Conservation (phyloP, 2,888 invertebrate genomes). For the Pilophorus perplexus region DNA sequence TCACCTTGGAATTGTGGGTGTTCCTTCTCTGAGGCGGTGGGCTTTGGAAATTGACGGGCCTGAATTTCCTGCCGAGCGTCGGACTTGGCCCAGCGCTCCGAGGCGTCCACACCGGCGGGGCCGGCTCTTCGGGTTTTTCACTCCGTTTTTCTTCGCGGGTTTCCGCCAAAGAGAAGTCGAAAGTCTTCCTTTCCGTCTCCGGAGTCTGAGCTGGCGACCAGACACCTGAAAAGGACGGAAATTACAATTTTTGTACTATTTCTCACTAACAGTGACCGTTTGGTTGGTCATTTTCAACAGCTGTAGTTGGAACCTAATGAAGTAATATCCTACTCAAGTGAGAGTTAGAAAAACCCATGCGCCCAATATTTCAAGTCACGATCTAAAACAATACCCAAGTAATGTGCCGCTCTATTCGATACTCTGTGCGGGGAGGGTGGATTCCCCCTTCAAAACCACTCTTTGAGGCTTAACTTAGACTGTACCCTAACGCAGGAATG, state of each 20-base stretch:
- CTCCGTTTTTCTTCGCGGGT: constrained; percentile 30
- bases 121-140: constrained; percentile 54
- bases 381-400: too few species aligned
- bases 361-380: too few species aligned
- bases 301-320: too few species aligned
- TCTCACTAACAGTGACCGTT: too few species aligned
- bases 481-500: too few species aligned
- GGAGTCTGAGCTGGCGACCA: constrained; percentile 62
- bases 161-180: constrained; percentile 51
- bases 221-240: constrained; percentile 56
- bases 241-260: not conserved
- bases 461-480: too few species aligned
- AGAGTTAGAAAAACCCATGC: too few species aligned
- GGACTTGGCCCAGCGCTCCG: constrained; percentile 70
- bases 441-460: too few species aligned
- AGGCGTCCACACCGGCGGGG: constrained; percentile 77
- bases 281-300: too few species aligned
- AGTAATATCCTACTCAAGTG: too few species aligned
- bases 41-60: constrained; percentile 73
- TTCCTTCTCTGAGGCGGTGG: constrained; percentile 62
- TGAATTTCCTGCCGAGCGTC: constrained; percentile 70
- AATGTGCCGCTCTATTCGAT: too few species aligned
- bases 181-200: constrained; percentile 56
- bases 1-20: not conserved
- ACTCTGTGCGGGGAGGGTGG: too few species aligned